These are phyloP conservation scores for Ectemnius lituratus DNA, from an alignment of 2,888 invertebrate species.

Conservation along the genomic window DNA sequence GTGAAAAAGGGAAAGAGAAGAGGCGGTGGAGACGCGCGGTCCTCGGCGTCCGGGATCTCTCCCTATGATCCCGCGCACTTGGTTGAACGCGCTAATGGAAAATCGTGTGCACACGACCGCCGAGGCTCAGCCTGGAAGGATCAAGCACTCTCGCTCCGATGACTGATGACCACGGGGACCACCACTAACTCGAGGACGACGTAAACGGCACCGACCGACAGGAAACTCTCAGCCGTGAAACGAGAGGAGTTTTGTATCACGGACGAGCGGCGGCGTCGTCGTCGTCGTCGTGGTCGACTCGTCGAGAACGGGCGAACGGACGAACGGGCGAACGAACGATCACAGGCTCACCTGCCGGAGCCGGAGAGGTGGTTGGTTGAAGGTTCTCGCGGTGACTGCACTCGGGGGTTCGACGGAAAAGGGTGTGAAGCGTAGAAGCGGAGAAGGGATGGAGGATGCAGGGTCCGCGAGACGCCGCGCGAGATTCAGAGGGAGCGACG, in stretches of 20 bases:
- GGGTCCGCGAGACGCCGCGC: constrained; percentile 37
- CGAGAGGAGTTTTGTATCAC: too few species aligned
- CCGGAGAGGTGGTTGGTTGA: constrained; percentile 59
- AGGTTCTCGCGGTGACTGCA: constrained; percentile 70
- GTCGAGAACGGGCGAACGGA: constrained; percentile 22
- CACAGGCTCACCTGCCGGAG: constrained; percentile 58
- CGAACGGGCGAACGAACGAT: constrained; percentile 41
- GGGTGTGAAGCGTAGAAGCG: constrained; percentile 62
- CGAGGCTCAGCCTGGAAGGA: constrained; percentile 45
- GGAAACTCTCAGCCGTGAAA: too few species aligned
- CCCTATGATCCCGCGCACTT: constrained; percentile 67
- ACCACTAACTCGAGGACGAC: constrained; percentile 37
- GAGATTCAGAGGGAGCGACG: constrained; percentile 15
- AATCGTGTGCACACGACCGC: constrained; percentile 56
- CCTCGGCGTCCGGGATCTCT: constrained; percentile 33
- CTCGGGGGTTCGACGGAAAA: constrained; percentile 61
- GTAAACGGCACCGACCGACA: not conserved
- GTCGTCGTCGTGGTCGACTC: not conserved
- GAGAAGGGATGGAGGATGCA: constrained; percentile 50
- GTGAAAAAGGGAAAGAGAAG: constrained; percentile 15
- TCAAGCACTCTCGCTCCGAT: constrained; percentile 59
- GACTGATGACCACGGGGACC: constrained; percentile 38
- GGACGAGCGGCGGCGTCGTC: constrained; percentile 1
- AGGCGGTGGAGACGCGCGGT: constrained; percentile 28
- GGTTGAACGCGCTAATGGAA: constrained; percentile 64